phyloP scores from a whole-genome alignment of 2,113 vertebrate genomes.

The Barnardius zonarius region DNA sequence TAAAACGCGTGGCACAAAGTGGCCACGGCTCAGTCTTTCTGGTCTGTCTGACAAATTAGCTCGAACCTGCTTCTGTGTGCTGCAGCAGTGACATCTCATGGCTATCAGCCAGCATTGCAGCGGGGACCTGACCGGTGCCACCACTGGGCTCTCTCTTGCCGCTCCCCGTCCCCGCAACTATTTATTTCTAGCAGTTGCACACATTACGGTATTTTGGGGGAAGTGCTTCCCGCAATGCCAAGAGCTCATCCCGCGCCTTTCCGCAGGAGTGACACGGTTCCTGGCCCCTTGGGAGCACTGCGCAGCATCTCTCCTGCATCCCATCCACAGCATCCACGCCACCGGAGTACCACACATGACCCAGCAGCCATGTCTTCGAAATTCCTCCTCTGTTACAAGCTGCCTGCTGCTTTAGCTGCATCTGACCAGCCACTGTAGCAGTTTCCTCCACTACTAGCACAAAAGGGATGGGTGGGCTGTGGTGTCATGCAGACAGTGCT shows the following conservation, averaged over 20 bases:
- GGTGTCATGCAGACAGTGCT: background rate
- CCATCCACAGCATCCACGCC: background rate
- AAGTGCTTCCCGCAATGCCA: background rate
- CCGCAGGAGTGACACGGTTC: background rate
- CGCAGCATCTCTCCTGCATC: background rate
- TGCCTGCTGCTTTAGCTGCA: background rate
- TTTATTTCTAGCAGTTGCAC: accelerated
- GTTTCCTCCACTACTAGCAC: background rate
- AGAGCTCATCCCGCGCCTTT: background rate
- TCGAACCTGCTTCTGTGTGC: accelerated
- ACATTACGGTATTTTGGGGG: accelerated
- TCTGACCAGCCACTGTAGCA: accelerated
- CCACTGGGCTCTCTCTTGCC: background rate
- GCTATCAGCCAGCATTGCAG: background rate
- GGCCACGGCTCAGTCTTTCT: accelerated
- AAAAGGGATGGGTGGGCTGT: background rate
- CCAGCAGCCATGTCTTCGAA: accelerated
- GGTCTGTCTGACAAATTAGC: background rate
- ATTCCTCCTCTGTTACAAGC: background rate
- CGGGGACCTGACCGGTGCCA: no score
- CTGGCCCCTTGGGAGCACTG: background rate
- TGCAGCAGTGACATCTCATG: conserved; percentile 21
- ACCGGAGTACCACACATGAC: background rate
- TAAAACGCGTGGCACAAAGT: accelerated
- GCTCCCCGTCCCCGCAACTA: no score